Conservation (phyloP, 2,113 vertebrate species). For the Pelvicachromis taeniatus region DNA sequence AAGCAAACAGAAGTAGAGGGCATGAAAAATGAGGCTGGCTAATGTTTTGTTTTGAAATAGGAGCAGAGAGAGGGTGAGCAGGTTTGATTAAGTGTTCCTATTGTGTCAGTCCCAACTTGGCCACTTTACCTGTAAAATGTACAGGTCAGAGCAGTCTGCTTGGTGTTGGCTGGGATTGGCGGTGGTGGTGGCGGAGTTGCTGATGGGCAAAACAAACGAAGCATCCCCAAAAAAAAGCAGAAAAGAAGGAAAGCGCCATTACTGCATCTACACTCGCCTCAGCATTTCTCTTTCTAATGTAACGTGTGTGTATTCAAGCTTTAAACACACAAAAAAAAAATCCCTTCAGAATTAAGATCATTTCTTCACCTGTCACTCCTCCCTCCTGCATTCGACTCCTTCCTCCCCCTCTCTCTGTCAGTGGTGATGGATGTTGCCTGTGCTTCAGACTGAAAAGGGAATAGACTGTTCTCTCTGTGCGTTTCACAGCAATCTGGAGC, state of each 20-base stretch:
- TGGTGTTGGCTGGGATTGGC: not conserved
- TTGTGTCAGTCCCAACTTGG: not conserved
- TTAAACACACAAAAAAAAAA: conserved; percentile 29
- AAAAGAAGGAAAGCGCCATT: not conserved
- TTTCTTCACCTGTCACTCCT: conserved; percentile 49
- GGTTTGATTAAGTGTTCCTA: not conserved
- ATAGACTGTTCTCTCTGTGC: conserved; percentile 65
- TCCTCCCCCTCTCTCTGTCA: conserved; percentile 36
- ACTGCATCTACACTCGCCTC: not conserved
- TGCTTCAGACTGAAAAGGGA: conserved; percentile 64
- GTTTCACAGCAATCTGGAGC: conserved; percentile 65
- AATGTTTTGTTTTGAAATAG: not conserved
- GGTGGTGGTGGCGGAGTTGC: not conserved
- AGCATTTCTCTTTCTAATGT: not conserved
- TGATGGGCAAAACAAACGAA: not conserved
- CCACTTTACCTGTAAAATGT: not conserved
- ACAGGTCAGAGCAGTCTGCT: not conserved
- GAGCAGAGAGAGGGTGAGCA: not conserved
- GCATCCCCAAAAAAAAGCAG: not conserved
- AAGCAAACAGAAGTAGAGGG: not conserved
- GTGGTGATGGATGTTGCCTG: conserved; percentile 65
- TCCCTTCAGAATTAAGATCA: conserved; percentile 52
- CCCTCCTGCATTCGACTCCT: not conserved
- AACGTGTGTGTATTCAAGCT: conserved; percentile 37
- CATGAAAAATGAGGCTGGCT: not conserved